Conservation (phyloP, 1,140 invertebrate species). For the Oppia nitens region DNA sequence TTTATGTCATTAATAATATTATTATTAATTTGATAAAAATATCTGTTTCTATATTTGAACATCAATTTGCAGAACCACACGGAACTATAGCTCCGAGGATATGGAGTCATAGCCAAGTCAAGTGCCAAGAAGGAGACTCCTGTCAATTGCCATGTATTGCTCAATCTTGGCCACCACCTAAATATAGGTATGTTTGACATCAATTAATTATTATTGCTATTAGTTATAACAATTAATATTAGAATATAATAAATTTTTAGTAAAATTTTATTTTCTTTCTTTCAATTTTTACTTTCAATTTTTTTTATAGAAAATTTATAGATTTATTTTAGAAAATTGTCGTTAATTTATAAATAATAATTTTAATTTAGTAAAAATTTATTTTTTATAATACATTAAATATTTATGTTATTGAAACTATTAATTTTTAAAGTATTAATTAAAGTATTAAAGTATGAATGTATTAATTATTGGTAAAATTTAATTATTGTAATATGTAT, state of each 20-base stretch:
- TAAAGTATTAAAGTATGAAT: too few species aligned
- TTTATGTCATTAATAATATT: too few species aligned
- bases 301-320: too few species aligned
- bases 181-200: conserved; percentile 25
- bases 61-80: conserved; percentile 13
- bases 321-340: too few species aligned
- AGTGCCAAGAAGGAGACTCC: conserved; percentile 44
- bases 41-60: background rate
- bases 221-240: background rate
- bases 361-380: too few species aligned
- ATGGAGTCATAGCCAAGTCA: conserved; percentile 3
- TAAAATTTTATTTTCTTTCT: background rate
- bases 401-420: too few species aligned
- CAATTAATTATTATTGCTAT: background rate
- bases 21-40: background rate
- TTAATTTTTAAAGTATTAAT: too few species aligned
- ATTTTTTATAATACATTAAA: too few species aligned
- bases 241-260: background rate
- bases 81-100: conserved; percentile 8
- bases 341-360: too few species aligned
- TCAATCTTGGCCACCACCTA: conserved; percentile 60
- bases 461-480: too few species aligned
- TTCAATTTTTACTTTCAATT: conserved; percentile 1
- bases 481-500: too few species aligned
- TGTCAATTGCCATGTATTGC: conserved; percentile 68